These are phyloP conservation scores for Hydroisotoma schaefferi DNA, from an alignment of 2,888 invertebrate species.

Conservation along the genomic window DNA sequence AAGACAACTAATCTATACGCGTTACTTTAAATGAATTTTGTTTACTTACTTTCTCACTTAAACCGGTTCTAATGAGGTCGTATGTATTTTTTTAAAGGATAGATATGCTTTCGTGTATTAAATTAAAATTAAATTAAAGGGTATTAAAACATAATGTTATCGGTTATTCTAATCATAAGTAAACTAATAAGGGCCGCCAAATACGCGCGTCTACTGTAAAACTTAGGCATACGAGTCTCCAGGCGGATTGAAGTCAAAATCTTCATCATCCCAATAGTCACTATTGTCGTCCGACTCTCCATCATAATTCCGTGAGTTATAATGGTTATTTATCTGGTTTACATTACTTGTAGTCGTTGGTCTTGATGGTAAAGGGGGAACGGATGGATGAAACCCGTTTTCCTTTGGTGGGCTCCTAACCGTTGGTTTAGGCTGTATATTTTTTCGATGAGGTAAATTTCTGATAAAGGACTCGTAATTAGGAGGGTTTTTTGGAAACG, in stretches of 20 bases:
- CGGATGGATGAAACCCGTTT: not conserved
- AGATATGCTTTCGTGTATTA: not conserved
- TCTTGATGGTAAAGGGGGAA: constrained; percentile 11
- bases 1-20: not conserved
- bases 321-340: not conserved
- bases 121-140: not conserved
- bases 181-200: no score
- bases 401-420: not conserved
- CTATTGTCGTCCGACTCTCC: constrained; percentile 23
- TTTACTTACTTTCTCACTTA: not conserved
- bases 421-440: not conserved
- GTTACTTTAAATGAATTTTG: not conserved
- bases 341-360: constrained; percentile 1
- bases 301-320: not conserved
- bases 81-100: not conserved
- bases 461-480: not conserved
- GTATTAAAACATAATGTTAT: no score
- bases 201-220: not conserved
- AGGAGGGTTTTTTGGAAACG: not conserved
- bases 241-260: constrained; percentile 13
- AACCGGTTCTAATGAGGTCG: not conserved
- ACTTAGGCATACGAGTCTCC: constrained; percentile 21
- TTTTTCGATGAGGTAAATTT: not conserved
- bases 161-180: not conserved
- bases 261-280: constrained; percentile 29